Evolutionary conservation across 2,113 vertebrate genomes (phyloP), one percentile per base, ranked within the genome.

Genomic region (Tachuris rubrigastra): DNA sequence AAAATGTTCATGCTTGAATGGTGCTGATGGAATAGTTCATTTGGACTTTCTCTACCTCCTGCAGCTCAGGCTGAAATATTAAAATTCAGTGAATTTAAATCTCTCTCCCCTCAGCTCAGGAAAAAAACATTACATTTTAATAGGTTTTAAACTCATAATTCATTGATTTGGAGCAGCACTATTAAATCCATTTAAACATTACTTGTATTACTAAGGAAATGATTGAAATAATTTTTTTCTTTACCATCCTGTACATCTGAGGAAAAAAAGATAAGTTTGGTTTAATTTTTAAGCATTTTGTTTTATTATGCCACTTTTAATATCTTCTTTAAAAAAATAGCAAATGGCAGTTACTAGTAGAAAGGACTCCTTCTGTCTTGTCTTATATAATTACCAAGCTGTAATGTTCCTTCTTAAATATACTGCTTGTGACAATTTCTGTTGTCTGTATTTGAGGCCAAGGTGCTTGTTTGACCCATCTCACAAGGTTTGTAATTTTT

Each of bases 61-160:
- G 98, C 98, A 98, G 98, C 98, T 98, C 98, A 98, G 98, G 98
- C 98, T 98, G 98, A 98, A 98, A 98, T 98, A 98, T 98, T 98
- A 98, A 98, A 98, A 98, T 98, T 98, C 98, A 98, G 98, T 98
- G 98, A 98, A 98, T 98, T 98, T 98, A 98, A 98, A 98, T 98
- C 98, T 98, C 97, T 98, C 96, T 98, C 94, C 97, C 97, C 98
- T 98, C 97, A 98, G 98, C 98, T 97, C 97, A 96, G 97, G 98
- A 97, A 98, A 98, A 98, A 98, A 98, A 98, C 97, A 98, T 98
- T 98, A 98, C 98, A 98, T 98, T 98, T 98, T 98, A 98, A 98
- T 98, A 98, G 98, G 98, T 98, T 98, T 98, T 98, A 98, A 98
- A 98, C 98, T 98, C 98, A 98, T 98, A 98, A 98, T 98, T 98